Conservation (phyloP, 2,797 vertebrate genomes). For the Paguma larvata region DNA sequence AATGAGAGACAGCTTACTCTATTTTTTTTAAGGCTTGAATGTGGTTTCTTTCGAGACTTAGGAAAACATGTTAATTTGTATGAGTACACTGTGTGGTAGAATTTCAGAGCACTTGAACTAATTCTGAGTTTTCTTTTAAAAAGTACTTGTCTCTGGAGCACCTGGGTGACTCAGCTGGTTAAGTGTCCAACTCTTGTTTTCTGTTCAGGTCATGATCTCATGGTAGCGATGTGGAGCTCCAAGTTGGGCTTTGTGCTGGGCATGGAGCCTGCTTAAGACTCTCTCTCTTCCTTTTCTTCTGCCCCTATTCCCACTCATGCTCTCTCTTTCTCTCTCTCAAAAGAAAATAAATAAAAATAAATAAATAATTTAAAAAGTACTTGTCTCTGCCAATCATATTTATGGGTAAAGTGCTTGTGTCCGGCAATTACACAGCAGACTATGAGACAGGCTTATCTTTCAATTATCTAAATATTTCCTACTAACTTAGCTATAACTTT, state of each 20-base stretch:
- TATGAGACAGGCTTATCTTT: neutral
- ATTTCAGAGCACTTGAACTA: neutral
- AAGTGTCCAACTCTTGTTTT: too few species aligned
- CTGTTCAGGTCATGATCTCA: too few species aligned
- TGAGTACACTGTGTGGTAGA: neutral
- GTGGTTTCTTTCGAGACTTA: neutral
- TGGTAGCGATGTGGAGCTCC: too few species aligned
- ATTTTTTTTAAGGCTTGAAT: slow-evolving; percentile 11
- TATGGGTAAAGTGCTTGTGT: neutral
- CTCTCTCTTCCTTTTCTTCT: too few species aligned
- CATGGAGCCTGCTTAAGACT: too few species aligned
- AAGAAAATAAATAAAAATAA: too few species aligned
- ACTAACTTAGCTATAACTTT: neutral
- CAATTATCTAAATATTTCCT: slow-evolving; percentile 35
- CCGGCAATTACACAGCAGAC: neutral
- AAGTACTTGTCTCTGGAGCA: slow-evolving; percentile 3
- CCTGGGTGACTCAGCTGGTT: too few species aligned
- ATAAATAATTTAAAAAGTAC: slow-evolving; percentile 2
- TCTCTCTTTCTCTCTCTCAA: too few species aligned
- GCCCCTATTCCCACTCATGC: too few species aligned
- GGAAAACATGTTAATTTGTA: slow-evolving; percentile 6
- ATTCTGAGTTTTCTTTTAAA: slow-evolving; percentile 14
- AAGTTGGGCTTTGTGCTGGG: too few species aligned
- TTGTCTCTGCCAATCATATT: slow-evolving; percentile 14
- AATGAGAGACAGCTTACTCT: neutral